These are phyloP conservation scores for Proteles cristata DNA, from an alignment of 2,113 vertebrate genomes.

Conservation along the genomic window DNA sequence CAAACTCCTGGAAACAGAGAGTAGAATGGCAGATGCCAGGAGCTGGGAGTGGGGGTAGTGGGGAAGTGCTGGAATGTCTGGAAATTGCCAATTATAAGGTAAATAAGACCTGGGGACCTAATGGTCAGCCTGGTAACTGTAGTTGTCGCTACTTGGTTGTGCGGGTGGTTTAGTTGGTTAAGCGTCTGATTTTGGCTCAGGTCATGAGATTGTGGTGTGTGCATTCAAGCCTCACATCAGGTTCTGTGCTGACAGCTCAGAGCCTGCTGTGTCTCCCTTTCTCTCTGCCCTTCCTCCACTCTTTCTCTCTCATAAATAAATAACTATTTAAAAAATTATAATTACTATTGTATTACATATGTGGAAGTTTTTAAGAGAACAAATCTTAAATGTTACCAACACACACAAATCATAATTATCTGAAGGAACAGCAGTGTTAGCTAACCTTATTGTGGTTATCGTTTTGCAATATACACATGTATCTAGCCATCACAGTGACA, in stretches of 20 bases:
- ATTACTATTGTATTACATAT: background rate
- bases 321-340: no score
- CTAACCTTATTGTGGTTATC: background rate
- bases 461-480: background rate
- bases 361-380: background rate
- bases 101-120: background rate
- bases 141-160: background rate
- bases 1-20: background rate
- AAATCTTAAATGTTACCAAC: background rate
- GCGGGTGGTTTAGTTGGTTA: no score
- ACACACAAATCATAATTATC: background rate
- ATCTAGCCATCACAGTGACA: background rate
- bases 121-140: background rate
- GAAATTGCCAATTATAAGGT: background rate
- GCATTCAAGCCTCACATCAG: no score
- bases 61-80: background rate
- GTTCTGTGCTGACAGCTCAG: no score
- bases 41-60: background rate
- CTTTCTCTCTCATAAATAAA: no score
- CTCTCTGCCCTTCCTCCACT: no score
- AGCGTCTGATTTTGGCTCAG: no score
- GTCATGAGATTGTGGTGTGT: no score
- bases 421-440: background rate
- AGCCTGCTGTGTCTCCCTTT: no score
- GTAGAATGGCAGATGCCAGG: background rate